Evolutionary conservation across 2,888 invertebrate genomes (phyloP), one percentile per base, ranked within the genome.

Genomic region (Apodemia mormo): DNA sequence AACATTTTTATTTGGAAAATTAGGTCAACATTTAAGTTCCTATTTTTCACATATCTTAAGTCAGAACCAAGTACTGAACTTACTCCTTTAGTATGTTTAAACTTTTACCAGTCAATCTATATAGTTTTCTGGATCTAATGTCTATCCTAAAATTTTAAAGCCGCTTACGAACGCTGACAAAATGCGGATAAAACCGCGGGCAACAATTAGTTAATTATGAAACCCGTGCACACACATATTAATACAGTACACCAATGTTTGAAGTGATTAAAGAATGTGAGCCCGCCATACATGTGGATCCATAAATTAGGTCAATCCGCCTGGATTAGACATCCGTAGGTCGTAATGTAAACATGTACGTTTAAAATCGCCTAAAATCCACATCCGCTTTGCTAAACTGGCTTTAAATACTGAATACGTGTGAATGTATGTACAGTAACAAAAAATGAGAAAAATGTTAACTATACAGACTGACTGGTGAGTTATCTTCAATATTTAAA

Each of bases 251-350:
- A 61, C 43, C 43, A 54, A 68, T 68, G 43, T 64, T 61, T 64
- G 12, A 52, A 49, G 45, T 68, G 71, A 70, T 70, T 69, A 71
- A 73, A 83, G 82, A 83, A 82, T 84, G 82, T 77, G 77, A 77
- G 75, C 75, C 74, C 77, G 76, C 73, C 75, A 73, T 77, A 73
- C 78, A 76, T 73, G 76, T 75, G 72, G 76, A 72, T 73, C 70
- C 76, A 77, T 73, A 73, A 79, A 79, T 77, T 79, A 72, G 79
- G 80, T 79, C 80, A 79, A 77, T 76, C 74, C 71, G 74, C 70
- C 71, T 70, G 74, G 69, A 76, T 72, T 70, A 73, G 76, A 75
- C 73, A 69, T 49, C 68, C 68, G 73, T 71, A 68, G 64, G 64
- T 37, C 64, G 64, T 33, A 64, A 64, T 64, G 64, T 64, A 64